Evolutionary conservation across 53 echinoderm and acorn worm species (phyloP).

Genomic region (Luidia sarsii): DNA sequence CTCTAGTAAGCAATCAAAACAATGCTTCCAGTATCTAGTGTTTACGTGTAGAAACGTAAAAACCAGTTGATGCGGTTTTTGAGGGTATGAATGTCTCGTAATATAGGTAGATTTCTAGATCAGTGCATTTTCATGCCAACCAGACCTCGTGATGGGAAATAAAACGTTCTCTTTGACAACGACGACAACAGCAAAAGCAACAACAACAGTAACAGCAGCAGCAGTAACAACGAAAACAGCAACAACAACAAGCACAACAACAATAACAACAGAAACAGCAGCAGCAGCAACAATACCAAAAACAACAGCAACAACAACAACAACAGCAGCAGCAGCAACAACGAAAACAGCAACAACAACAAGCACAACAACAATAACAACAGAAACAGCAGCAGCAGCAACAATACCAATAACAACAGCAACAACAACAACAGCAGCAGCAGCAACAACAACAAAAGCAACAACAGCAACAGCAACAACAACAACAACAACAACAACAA

Average conservation of each 20-base stretch:
- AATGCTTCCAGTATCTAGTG: too few relatives aligned
- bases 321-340: neutral
- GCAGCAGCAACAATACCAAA: neutral
- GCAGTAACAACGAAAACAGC: neutral
- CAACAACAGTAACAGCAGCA: slow-evolving; percentile 9
- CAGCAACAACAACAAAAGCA: neutral
- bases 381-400: slow-evolving; percentile 19
- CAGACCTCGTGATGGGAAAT: too few relatives aligned
- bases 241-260: neutral
- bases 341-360: slow-evolving; percentile 5
- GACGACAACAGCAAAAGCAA: slow-evolving; percentile 3
- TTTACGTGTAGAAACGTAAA: too few relatives aligned
- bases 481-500: neutral
- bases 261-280: neutral
- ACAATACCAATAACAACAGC: slow-evolving; percentile 3
- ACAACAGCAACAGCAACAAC: neutral
- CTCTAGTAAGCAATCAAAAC: too few relatives aligned
- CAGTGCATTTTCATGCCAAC: too few relatives aligned
- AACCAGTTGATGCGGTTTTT: too few relatives aligned
- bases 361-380: slow-evolving; percentile 7
- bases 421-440: neutral
- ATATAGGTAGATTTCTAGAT: too few relatives aligned
- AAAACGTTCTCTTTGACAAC: too few relatives aligned
- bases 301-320: neutral
- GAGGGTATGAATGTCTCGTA: too few relatives aligned